A percentile compares a stretch with the other conserved stretches of the same genome.
phyloP scores from a whole-genome alignment of 2,888 invertebrate genomes.

The Spisula solida region DNA sequence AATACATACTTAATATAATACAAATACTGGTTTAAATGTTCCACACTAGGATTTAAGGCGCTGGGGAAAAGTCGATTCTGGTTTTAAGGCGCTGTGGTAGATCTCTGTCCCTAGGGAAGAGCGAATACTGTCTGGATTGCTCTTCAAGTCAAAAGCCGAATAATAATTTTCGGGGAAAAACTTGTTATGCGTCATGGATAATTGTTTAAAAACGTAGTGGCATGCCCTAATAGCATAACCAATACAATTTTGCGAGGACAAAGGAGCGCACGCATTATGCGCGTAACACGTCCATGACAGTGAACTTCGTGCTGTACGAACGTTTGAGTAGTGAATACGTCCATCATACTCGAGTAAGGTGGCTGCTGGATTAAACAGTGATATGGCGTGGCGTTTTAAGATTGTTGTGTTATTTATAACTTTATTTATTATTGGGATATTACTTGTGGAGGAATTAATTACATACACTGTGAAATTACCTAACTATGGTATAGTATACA shows the following conservation, averaged over 20 bases:
- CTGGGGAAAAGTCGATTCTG: too few species aligned
- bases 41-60: too few species aligned
- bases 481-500: slow-evolving; percentile 2
- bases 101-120: too few species aligned
- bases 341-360: not conserved
- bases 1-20: too few species aligned
- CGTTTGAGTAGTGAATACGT: not conserved
- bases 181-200: too few species aligned
- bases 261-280: not conserved
- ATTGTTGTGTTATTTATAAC: slow-evolving; percentile 24
- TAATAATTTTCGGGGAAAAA: too few species aligned
- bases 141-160: too few species aligned
- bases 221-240: too few species aligned
- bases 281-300: not conserved
- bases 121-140: too few species aligned
- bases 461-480: slow-evolving; percentile 24
- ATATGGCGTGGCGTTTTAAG: slow-evolving; percentile 45
- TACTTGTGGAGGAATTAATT: slow-evolving; percentile 33
- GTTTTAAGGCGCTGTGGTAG: too few species aligned
- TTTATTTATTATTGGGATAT: slow-evolving; percentile 22
- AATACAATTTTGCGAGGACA: not conserved
- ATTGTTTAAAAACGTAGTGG: too few species aligned
- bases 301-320: not conserved
- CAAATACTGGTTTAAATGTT: too few species aligned
- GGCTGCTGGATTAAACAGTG: not conserved